Evolutionary conservation across 2,797 vertebrate genomes (phyloP), one percentile per base, ranked within the genome.

Genomic region (Poeciliopsis turneri): DNA sequence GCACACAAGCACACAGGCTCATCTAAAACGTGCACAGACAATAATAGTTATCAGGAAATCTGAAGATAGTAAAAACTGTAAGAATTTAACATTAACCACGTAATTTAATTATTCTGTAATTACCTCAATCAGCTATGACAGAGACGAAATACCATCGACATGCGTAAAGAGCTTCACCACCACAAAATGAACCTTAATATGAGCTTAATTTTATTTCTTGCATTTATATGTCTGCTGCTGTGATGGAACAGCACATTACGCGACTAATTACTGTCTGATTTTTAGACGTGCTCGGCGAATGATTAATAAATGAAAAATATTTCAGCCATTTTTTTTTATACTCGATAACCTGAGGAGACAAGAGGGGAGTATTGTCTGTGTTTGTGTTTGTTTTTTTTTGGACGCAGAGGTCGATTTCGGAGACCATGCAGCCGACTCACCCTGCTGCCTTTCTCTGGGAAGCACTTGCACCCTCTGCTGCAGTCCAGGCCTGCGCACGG

Each of bases 371-470:
- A 4, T 46, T 70, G 41, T n/a, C 8, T 46, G 25, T 28, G 41
- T n/a, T 3, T 46, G 25, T 28, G 41, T 41, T n/a, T 70, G 16
- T 33, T 36, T 36, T 5, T 3, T 39, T 39, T 39, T 39, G 2
- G n/a, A 23, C 20, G 9, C 16, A 46, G 55, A 57, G 36, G 20
- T 43, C 64, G 33, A 51, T 70, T 30, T 45, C 28, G 59, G 25
- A 5, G n/a, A 13, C n/a, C n/a, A 33, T 18, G 7, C 30, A 33
- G 59, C 30, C 1, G 53, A 95, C 97, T 96, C 94, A 98, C 98
- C 95, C 97, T 95, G 0, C 94, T 83, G 69, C 97, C 97, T 94
- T 98, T 98, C 93, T 98, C 96, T 0, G 96, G 97, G 88, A 95
- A 94, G 87, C 98, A 98, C 76, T 88, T 94, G 86, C 97, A 98